Percentiles rank a stretch among this genome's conserved stretches.
Evolutionary conservation across 2,113 vertebrate species (phyloP).

Genomic region (Garra rufa): DNA sequence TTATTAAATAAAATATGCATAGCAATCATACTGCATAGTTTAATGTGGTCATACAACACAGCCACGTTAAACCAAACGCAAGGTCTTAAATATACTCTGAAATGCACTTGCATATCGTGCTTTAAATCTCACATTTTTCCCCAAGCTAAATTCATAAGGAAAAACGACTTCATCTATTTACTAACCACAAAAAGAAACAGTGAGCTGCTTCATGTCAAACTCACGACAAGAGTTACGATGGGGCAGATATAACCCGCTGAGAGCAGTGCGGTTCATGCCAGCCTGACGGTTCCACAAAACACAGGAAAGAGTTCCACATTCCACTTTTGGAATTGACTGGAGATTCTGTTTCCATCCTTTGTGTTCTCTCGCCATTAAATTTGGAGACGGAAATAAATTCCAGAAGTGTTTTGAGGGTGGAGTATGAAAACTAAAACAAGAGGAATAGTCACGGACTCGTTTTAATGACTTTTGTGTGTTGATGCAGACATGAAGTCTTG

Average conservation of each 20-base stretch:
- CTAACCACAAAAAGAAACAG: conserved; percentile 22
- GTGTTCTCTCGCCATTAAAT: conserved; percentile 46
- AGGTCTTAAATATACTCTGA: background rate
- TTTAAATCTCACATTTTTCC: conserved; percentile 5
- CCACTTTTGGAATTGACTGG: conserved; percentile 37
- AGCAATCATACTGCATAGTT: background rate
- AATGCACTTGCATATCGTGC: background rate
- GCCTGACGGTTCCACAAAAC: conserved; percentile 7
- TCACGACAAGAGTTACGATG: conserved; percentile 19
- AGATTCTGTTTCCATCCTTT: conserved; percentile 49
- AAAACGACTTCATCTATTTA: conserved; percentile 31
- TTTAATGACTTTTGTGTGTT: conserved; percentile 47
- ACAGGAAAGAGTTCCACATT: conserved; percentile 41
- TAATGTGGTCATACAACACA: background rate
- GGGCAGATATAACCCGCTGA: conserved; percentile 19
- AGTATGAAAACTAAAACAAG: conserved; percentile 37
- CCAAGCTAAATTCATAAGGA: conserved; percentile 3
- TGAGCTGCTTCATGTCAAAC: background rate
- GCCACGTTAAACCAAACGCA: background rate
- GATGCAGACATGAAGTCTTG: conserved; percentile 40
- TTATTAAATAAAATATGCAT: background rate
- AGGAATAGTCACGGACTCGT: conserved; percentile 32
- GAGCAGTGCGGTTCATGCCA: conserved; percentile 7
- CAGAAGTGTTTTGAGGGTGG: conserved; percentile 43
- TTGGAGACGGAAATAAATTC: conserved; percentile 39